Evolutionary conservation across 2,113 vertebrate species (phyloP).

Genomic region (Cygnus atratus): DNA sequence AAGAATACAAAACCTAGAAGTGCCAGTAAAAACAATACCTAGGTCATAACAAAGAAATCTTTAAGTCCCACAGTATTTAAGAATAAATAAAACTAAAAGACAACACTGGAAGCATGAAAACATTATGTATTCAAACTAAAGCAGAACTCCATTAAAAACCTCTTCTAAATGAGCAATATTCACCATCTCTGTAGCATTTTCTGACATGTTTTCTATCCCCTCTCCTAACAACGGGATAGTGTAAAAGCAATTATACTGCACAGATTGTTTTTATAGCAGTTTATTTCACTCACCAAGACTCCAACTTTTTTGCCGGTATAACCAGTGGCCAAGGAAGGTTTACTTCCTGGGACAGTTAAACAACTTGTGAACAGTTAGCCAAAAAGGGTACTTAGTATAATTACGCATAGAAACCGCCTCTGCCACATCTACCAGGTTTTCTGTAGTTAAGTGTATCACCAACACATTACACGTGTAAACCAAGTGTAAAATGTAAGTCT

Average conservation of each 20-base stretch:
- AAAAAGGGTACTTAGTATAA: neutral
- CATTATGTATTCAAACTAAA: neutral
- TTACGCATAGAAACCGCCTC: neutral
- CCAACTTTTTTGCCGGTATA: neutral
- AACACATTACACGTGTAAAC: neutral
- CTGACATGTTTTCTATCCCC: neutral
- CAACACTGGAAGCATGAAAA: neutral
- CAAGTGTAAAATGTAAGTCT: neutral
- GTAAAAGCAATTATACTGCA: neutral
- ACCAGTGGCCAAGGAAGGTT: neutral
- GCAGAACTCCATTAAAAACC: neutral
- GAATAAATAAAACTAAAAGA: neutral
- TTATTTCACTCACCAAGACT: neutral
- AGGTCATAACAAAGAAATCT: neutral
- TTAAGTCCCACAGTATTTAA: neutral
- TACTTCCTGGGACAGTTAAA: neutral
- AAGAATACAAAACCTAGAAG: neutral
- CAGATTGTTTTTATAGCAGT: neutral
- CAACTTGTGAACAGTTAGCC: neutral
- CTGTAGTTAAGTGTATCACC: neutral
- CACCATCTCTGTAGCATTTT: neutral
- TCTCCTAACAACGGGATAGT: neutral
- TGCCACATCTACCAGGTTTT: neutral
- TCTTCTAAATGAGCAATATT: neutral
- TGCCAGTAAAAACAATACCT: neutral